These are phyloP conservation scores for Phytoseiulus persimilis DNA, from an alignment of 2,888 invertebrate species.

Conservation along the genomic window DNA sequence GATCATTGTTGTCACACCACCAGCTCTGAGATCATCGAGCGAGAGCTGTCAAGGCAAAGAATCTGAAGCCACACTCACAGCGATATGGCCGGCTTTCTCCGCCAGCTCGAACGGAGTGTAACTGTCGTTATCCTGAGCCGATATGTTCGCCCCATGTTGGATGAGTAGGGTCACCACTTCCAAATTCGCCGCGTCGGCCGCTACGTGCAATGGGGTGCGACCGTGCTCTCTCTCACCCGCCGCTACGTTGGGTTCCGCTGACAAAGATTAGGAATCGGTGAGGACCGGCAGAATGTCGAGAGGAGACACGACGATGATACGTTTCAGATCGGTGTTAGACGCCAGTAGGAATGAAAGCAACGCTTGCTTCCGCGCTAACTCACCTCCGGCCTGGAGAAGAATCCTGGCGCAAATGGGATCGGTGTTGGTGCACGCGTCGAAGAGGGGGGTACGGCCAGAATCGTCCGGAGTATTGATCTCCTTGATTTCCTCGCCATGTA, in stretches of 20 bases:
- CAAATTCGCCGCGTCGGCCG: slow-evolving; percentile 68
- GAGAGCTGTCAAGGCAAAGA: too few species aligned
- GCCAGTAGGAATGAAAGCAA: background rate
- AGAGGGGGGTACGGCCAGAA: slow-evolving; percentile 67
- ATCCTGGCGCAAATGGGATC: slow-evolving; percentile 66
- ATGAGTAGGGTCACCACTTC: slow-evolving; percentile 63
- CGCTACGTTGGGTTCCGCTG: slow-evolving; percentile 29
- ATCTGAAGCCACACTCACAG: slow-evolving; percentile 19
- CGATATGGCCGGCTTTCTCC: slow-evolving; percentile 59
- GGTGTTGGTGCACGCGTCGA: slow-evolving; percentile 72
- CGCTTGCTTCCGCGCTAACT: background rate
- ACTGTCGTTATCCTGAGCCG: slow-evolving; percentile 60
- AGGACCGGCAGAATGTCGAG: background rate
- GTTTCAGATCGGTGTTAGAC: background rate
- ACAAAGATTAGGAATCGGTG: background rate
- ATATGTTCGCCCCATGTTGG: slow-evolving; percentile 60
- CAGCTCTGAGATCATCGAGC: too few species aligned
- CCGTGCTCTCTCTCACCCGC: slow-evolving; percentile 16
- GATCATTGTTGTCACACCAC: too few species aligned
- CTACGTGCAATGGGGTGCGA: slow-evolving; percentile 70
- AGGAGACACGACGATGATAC: background rate
- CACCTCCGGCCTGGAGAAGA: slow-evolving; percentile 61
- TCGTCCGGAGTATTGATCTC: slow-evolving; percentile 65
- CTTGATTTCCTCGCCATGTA: slow-evolving; percentile 56
- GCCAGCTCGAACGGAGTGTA: slow-evolving; percentile 65